Conservation (phyloP, 1,140 invertebrate species). For the Drosophila kepulauana region DNA sequence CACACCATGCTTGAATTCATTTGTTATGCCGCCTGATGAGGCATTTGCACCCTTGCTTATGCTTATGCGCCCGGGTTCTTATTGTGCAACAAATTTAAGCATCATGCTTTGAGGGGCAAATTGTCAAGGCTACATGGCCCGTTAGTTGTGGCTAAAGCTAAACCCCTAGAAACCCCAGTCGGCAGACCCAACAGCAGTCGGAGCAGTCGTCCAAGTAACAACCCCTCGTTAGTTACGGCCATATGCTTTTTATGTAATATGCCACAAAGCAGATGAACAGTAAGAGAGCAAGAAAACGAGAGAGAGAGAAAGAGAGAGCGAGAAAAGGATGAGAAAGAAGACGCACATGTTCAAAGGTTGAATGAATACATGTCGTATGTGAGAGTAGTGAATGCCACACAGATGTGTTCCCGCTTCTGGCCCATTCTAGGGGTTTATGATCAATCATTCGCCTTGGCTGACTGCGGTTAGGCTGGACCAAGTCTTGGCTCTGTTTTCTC, state of each 20-base stretch:
- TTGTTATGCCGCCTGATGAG: conserved; percentile 23
- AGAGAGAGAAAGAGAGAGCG: neutral
- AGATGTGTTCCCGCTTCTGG: conserved; percentile 45
- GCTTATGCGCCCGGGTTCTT: conserved; percentile 9
- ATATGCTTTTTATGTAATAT: conserved; percentile 81
- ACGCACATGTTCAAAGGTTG: conserved; percentile 15
- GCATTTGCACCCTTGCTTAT: neutral
- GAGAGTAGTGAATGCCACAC: conserved; percentile 28
- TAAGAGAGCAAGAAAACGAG: conserved; percentile 1
- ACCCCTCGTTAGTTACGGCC: conserved; percentile 79
- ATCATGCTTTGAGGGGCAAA: conserved; percentile 54
- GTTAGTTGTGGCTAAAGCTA: conserved; percentile 50
- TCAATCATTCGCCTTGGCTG: conserved; percentile 75
- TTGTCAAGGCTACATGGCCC: conserved; percentile 68
- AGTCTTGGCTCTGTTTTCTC: neutral
- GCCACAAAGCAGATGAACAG: conserved; percentile 31
- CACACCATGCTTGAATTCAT: conserved; percentile 33
- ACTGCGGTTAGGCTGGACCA: conserved; percentile 66
- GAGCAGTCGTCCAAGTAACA: conserved; percentile 66
- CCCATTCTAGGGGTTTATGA: conserved; percentile 65
- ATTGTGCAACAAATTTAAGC: conserved; percentile 55
- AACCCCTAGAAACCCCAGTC: conserved; percentile 40
- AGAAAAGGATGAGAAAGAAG: neutral
- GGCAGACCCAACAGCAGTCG: conserved; percentile 19
- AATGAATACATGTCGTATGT: conserved; percentile 6